A percentile compares a stretch with the other conserved stretches of the same genome.
These are phyloP conservation scores for Sylvilagus bachmani DNA, from an alignment of 2,113 vertebrate genomes.

Conservation along the genomic window DNA sequence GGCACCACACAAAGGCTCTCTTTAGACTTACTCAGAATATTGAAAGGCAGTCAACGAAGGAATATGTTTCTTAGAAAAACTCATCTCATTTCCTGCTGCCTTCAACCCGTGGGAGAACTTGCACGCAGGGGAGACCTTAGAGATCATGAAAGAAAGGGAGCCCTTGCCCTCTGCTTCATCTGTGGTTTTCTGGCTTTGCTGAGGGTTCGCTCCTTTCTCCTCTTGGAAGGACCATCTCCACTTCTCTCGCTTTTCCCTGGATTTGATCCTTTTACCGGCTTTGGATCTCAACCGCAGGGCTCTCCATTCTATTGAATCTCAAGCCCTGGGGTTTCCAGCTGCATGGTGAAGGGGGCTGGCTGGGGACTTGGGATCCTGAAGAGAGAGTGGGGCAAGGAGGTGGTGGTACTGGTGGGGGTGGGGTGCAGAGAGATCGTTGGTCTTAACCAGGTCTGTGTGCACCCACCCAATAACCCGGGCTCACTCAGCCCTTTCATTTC, in stretches of 20 bases:
- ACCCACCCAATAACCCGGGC: background rate
- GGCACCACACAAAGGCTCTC: background rate
- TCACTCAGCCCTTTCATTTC: background rate
- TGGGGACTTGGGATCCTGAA: background rate
- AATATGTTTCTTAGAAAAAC: conserved; percentile 59
- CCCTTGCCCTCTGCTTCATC: too few relatives aligned
- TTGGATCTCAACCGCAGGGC: background rate
- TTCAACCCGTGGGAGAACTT: conserved; percentile 25
- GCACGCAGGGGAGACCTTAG: background rate
- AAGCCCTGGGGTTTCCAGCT: background rate
- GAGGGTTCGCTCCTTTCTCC: background rate
- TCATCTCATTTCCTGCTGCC: background rate
- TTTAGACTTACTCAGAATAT: conserved; percentile 50
- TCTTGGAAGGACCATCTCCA: background rate
- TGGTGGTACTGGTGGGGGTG: too few relatives aligned
- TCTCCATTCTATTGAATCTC: background rate
- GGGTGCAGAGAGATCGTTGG: too few relatives aligned
- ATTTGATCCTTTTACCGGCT: background rate
- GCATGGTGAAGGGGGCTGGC: background rate
- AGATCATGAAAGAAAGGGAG: conserved; percentile 22
- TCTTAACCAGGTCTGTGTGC: background rate
- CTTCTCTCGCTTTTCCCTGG: background rate
- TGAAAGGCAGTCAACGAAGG: background rate
- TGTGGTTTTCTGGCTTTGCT: background rate
- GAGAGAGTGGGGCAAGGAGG: background rate